phyloP scores from a whole-genome alignment of 2,113 vertebrate genomes.

The Chlorocebus sabaeus region DNA sequence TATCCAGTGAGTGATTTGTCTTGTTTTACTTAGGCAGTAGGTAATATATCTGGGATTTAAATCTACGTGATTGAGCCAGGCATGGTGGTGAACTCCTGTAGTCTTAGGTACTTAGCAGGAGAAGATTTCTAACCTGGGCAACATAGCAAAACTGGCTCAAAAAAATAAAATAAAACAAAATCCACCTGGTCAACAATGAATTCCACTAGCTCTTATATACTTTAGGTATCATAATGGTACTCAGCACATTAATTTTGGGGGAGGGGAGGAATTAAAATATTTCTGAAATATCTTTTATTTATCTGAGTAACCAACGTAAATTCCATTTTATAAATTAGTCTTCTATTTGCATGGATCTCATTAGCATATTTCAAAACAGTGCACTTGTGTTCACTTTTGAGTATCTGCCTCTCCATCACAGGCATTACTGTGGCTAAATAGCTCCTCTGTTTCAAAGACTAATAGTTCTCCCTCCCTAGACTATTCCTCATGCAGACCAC shows the following conservation, averaged over 20 bases:
- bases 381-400: not conserved
- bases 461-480: not conserved
- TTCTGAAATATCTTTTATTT: not conserved
- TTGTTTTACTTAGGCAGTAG: not conserved
- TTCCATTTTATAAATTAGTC: conserved; percentile 9
- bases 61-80: not conserved
- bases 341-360: not conserved
- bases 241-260: not conserved
- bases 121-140: not conserved
- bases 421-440: not conserved
- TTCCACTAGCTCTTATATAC: not conserved
- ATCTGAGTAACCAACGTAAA: not conserved
- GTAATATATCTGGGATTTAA: not conserved
- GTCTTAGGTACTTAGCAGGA: not conserved
- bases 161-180: not conserved
- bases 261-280: not conserved
- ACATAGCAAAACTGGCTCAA: not conserved
- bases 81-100: not conserved
- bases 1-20: not conserved
- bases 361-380: not conserved
- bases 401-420: not conserved
- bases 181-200: not conserved
- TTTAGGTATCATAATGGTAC: not conserved
- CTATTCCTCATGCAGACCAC: not conserved
- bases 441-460: not conserved